phyloP scores from a whole-genome alignment of 2,113 vertebrate genomes.

The Oxyruncus cristatus region DNA sequence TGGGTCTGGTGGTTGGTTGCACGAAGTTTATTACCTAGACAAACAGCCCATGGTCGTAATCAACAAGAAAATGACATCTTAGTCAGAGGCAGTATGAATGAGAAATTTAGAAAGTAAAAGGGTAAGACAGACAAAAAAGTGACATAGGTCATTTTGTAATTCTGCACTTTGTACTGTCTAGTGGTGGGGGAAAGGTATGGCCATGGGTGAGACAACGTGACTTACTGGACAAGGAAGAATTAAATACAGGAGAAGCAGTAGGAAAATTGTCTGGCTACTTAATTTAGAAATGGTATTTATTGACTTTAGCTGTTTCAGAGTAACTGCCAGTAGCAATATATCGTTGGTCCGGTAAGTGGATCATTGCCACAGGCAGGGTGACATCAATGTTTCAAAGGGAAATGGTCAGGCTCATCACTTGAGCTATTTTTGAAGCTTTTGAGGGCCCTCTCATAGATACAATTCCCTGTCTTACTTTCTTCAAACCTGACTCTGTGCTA shows the following conservation, averaged over 20 bases:
- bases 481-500: not conserved
- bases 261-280: constrained; percentile 7
- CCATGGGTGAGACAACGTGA: not conserved
- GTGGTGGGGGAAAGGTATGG: not conserved
- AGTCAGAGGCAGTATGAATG: not conserved
- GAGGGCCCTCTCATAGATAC: not conserved
- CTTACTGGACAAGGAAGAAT: constrained; percentile 2
- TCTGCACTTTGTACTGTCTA: not conserved
- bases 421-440: not conserved
- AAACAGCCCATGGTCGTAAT: not conserved
- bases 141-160: not conserved
- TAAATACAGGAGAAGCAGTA: constrained; percentile 11
- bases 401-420: not conserved
- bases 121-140: not conserved
- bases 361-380: constrained; percentile 22
- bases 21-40: not conserved
- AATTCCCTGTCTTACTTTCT: not conserved
- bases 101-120: not conserved
- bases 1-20: not conserved
- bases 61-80: not conserved
- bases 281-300: constrained; percentile 32
- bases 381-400: not conserved
- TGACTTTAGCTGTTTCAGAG: constrained; percentile 1
- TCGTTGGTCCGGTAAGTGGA: not conserved
- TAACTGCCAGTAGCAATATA: constrained; percentile 29